Base-by-base conservation (phyloP, 2,113 vertebrate species). In the Ceuthmochares aereus region DNA sequence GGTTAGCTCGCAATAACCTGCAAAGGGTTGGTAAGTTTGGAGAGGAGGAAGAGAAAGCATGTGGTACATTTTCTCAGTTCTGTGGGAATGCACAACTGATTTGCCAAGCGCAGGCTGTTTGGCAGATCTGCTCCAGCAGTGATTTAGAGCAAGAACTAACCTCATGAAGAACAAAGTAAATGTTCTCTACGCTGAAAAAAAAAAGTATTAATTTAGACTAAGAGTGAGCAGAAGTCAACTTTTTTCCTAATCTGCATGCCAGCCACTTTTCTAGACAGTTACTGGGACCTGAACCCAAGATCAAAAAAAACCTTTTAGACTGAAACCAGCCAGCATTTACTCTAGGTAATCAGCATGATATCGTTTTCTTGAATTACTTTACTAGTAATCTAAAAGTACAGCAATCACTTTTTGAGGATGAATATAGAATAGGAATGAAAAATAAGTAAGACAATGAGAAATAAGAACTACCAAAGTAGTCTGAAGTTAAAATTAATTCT, bases 401-500 rank as follows among this genome's bases (percentile, higher is more conserved):
- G n/a, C n/a, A 86, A 64, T 86, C 1, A 2, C 23, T 89, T 93
- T 85, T 87, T 27, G 30, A 58, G 56, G 11, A 81, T 93, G 55
- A 89, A 73, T 29, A 25, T 43, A 37, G 18, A 90, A 85, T 47
- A 59, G 22, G 30, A 93, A 93, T 56, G 26, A 92, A 87, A 42
- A 91, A 67, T 58, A 68, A 70, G 7, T 56, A 66, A 73, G 21
- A 26, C 7, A 37, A 12, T 60, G 21, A 83, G 51, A 83, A 95
- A 67, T 54, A 73, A 66, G 27, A 75, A 75, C 32, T 37, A 63
- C 25, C 25, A 55, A 12, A 67, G 10, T 54, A 58, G n/a, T 23
- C 69, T 82, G 49, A 80, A 86, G 47, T 77, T 93, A 56, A 94
- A 96, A 95, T 89, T 87, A 66, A 15, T 78, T 87, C 34, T 72